A percentile compares a stretch with the other conserved stretches of the same genome.
phyloP scores from a whole-genome alignment of 2,797 vertebrate genomes.

The Protosalanx chinensis region DNA sequence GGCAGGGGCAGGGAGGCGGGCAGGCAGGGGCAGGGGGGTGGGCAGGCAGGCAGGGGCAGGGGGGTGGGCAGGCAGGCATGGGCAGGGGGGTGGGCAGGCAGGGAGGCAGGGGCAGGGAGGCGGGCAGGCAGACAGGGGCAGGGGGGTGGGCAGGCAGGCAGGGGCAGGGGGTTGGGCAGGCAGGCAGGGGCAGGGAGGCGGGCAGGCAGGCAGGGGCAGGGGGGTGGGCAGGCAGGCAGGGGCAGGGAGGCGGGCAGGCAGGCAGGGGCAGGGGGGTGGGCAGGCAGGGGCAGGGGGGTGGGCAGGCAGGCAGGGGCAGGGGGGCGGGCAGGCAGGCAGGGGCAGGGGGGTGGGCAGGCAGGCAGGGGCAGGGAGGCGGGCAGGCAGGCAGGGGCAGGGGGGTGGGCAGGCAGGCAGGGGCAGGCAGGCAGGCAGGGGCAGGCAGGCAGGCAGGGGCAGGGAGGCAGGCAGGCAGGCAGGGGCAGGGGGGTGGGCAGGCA shows the following conservation, averaged over 20 bases:
- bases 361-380: constrained; percentile 30
- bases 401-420: constrained; percentile 35
- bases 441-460: constrained; percentile 37
- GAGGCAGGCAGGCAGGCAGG: constrained; percentile 37
- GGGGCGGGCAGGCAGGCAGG: constrained; percentile 37
- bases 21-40: constrained; percentile 37
- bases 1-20: constrained; percentile 31
- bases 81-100: constrained; percentile 26
- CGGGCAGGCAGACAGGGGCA: constrained; percentile 53
- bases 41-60: constrained; percentile 38
- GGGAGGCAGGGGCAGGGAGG: constrained; percentile 42
- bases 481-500: too few relatives aligned
- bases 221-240: constrained; percentile 45
- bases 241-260: constrained; percentile 44
- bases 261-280: constrained; percentile 29
- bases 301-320: constrained; percentile 38
- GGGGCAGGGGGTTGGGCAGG: too few relatives aligned
- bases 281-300: constrained; percentile 37
- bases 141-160: constrained; percentile 26
- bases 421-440: constrained; percentile 42
- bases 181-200: constrained; percentile 53
- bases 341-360: constrained; percentile 26
- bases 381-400: constrained; percentile 50
- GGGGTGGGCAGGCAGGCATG: constrained; percentile 36
- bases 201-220: constrained; percentile 51